Percentiles rank a stretch among this genome's conserved stretches.
These are phyloP conservation scores for Drosophila nigritarsus DNA, from an alignment of 2,888 invertebrate genomes.

Conservation along the genomic window DNA sequence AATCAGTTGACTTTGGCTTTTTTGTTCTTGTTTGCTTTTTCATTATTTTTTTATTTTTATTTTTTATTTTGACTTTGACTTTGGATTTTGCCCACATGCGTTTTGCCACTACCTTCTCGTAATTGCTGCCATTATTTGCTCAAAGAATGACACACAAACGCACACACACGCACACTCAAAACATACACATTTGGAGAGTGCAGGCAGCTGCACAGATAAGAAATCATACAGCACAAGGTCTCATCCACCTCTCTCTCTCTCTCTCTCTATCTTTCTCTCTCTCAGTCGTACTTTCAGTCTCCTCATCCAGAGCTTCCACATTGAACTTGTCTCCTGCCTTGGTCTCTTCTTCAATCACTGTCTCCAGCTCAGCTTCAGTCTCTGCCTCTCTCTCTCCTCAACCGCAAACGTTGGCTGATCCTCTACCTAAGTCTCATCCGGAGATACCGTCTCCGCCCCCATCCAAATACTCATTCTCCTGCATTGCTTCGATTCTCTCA, in stretches of 20 bases:
- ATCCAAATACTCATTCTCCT: background rate
- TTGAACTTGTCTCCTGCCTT: background rate
- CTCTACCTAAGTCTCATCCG: background rate
- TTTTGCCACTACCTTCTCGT: conserved; percentile 47
- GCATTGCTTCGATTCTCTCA: conserved; percentile 13
- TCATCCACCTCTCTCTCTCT: background rate
- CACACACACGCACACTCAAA: conserved; percentile 3
- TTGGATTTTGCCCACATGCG: conserved; percentile 4
- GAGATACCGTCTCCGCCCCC: background rate
- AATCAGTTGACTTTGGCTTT: conserved; percentile 57
- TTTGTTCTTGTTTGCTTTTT: background rate
- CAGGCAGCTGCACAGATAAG: conserved; percentile 72
- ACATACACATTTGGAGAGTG: conserved; percentile 17
- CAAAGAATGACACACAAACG: conserved; percentile 67
- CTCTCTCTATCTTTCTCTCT: background rate
- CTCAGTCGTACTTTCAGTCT: background rate
- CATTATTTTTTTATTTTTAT: background rate
- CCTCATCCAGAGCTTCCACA: conserved; percentile 6
- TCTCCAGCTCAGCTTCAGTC: conserved; percentile 2
- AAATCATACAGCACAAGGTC: conserved; percentile 69
- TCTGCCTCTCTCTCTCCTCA: background rate
- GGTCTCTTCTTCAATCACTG: background rate
- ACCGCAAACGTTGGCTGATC: background rate
- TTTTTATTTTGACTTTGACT: conserved; percentile 3
- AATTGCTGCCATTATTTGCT: conserved; percentile 78